Conservation (phyloP, 2,113 vertebrate species). For the Myotis davidii region DNA sequence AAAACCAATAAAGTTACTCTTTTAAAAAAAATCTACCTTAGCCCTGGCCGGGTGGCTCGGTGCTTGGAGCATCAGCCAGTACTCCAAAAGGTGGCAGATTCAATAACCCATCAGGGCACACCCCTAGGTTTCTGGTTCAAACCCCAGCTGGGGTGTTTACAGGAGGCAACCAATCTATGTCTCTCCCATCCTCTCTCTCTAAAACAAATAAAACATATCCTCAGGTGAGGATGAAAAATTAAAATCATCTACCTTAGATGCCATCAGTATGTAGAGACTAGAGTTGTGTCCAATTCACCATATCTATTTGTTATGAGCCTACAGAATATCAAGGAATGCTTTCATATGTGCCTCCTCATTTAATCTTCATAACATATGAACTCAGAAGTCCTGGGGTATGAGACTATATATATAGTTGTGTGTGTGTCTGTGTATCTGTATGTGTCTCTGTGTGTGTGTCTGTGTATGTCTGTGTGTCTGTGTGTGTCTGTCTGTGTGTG, state of each 20-base stretch:
- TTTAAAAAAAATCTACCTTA: no score
- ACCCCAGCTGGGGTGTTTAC: no score
- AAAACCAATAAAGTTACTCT: no score
- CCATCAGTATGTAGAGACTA: neutral
- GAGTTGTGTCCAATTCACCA: neutral
- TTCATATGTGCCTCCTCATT: neutral
- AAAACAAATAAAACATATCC: no score
- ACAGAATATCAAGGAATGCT: neutral
- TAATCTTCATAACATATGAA: neutral
- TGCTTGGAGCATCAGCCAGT: neutral
- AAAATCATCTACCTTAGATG: neutral
- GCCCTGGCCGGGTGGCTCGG: neutral
- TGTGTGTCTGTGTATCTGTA: no score
- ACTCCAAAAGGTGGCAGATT: neutral
- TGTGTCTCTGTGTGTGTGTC: no score
- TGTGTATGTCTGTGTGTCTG: no score
- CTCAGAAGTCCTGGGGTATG: neutral
- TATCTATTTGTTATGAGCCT: neutral
- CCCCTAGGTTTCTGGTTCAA: no score
- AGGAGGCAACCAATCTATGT: no score
- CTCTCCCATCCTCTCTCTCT: no score
- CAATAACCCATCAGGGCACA: neutral
- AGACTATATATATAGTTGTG: neutral
- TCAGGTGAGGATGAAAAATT: no score
- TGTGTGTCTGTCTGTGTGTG: neutral